phyloP scores from a whole-genome alignment of 2,113 vertebrate species.

The Passer montanus region DNA sequence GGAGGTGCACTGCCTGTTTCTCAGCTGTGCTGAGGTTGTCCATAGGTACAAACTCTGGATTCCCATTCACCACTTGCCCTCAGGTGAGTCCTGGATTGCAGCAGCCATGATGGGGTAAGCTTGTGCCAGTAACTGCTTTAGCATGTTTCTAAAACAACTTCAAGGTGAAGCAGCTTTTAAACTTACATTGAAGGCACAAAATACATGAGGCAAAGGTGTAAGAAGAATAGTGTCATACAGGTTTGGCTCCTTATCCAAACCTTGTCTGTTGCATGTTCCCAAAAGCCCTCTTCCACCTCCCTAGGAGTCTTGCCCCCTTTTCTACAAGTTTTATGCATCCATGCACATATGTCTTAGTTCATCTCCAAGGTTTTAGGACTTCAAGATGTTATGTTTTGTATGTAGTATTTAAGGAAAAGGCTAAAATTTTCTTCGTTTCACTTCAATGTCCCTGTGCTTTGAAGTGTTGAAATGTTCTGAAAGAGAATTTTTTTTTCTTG shows the following conservation, averaged over 20 bases:
- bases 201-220: not conserved
- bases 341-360: not conserved
- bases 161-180: not conserved
- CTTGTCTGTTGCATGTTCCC: not conserved
- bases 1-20: not conserved
- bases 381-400: not conserved
- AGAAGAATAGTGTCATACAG: not conserved
- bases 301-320: not conserved
- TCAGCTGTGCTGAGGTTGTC: not conserved
- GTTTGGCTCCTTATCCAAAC: not conserved
- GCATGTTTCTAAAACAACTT: not conserved
- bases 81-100: not conserved
- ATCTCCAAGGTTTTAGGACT: not conserved
- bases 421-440: not conserved
- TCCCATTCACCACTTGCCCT: not conserved
- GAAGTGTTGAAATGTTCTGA: not conserved
- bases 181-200: not conserved
- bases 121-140: not conserved
- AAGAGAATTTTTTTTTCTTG: not conserved
- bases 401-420: not conserved
- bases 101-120: not conserved
- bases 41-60: not conserved
- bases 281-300: not conserved
- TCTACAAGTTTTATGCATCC: not conserved
- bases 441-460: not conserved